Percentiles rank a stretch among this genome's conserved stretches.
Conservation (phyloP, 2,797 vertebrate genomes). For the Setipinna tenuifilis region DNA sequence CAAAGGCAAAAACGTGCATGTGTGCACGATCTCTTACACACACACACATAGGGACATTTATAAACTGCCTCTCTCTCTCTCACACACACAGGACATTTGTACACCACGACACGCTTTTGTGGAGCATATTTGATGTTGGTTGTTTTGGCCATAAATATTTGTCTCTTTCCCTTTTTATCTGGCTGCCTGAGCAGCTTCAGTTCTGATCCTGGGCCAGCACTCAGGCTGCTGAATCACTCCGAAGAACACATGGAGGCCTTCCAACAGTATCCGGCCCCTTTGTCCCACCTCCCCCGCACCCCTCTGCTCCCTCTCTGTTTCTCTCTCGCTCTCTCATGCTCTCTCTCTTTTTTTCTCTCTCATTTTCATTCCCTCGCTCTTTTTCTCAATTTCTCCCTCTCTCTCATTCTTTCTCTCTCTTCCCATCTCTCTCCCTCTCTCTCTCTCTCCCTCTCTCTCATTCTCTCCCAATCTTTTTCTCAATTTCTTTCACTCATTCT, state of each 20-base stretch:
- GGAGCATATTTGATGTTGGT: background rate
- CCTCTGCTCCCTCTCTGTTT: background rate
- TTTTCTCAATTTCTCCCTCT: too few relatives aligned
- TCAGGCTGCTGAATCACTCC: background rate
- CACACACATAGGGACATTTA: background rate
- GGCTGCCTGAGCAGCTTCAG: background rate
- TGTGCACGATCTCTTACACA: background rate
- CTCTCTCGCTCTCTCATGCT: background rate
- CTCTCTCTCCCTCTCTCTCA: too few relatives aligned
- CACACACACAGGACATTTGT: background rate
- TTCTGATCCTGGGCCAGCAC: background rate
- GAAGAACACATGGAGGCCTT: background rate
- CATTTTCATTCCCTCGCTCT: too few relatives aligned
- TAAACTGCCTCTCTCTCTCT: background rate
- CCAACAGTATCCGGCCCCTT: constrained; percentile 2
- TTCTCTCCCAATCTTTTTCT: too few relatives aligned
- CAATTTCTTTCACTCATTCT: too few relatives aligned
- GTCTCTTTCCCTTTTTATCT: constrained; percentile 7
- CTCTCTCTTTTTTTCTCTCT: background rate
- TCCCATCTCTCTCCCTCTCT: too few relatives aligned
- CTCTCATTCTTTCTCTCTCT: too few relatives aligned
- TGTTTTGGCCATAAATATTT: constrained; percentile 3
- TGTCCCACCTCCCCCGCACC: background rate
- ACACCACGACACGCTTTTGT: background rate
- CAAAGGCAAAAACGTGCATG: background rate